phyloP scores from a whole-genome alignment of 2,888 invertebrate genomes.

The Syrphus vitripennis region DNA sequence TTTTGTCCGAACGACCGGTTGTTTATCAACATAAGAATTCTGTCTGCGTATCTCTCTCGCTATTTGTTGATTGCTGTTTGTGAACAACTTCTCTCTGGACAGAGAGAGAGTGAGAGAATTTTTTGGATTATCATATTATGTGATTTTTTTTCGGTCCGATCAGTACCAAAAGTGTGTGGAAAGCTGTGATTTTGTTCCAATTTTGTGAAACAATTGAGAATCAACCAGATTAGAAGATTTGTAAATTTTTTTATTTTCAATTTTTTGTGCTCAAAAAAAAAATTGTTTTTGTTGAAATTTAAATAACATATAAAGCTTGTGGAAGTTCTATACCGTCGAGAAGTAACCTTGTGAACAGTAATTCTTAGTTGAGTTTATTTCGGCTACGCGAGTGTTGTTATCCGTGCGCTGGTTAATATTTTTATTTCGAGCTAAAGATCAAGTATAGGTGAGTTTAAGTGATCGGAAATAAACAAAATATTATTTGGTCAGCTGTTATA shows the following conservation, averaged over 20 bases:
- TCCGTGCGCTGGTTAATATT: constrained; percentile 36
- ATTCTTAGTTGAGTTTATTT: constrained; percentile 44
- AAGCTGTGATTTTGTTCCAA: constrained; percentile 5
- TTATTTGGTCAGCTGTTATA: constrained; percentile 33
- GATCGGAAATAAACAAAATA: constrained; percentile 6
- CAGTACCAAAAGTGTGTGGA: constrained; percentile 34
- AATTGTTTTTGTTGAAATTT: neutral
- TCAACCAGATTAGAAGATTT: neutral
- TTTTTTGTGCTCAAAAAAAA: too few species aligned
- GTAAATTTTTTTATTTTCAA: neutral
- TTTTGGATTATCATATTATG: neutral
- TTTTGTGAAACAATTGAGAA: constrained; percentile 14
- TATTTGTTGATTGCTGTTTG: constrained; percentile 35
- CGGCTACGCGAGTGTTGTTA: constrained; percentile 25
- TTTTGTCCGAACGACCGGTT: neutral
- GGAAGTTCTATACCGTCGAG: constrained; percentile 32
- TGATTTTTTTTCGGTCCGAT: neutral
- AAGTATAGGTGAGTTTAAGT: constrained; percentile 61
- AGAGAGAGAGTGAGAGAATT: neutral
- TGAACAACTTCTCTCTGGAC: constrained; percentile 11
- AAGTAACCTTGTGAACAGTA: neutral
- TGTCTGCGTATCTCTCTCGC: neutral
- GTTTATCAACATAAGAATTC: neutral
- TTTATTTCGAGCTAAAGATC: constrained; percentile 17
- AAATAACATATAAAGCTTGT: constrained; percentile 33